Conservation (phyloP, 1,140 invertebrate genomes). For the Araneus ventricosus region DNA sequence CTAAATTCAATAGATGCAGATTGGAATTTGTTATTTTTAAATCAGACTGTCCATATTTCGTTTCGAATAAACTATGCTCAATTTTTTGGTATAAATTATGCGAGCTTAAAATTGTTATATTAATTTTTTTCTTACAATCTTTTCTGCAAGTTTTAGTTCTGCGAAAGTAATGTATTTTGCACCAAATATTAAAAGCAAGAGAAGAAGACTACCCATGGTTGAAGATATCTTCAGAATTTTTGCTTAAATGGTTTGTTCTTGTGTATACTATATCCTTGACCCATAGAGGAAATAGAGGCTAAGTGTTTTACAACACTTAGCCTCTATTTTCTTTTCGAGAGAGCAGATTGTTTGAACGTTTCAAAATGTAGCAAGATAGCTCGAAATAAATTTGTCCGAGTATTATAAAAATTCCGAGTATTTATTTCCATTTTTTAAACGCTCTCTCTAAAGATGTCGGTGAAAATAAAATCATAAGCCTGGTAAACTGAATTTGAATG, state of each 20-base stretch:
- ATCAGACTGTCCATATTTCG: too few relatives aligned
- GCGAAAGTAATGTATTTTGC: conserved; percentile 62
- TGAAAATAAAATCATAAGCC: neutral
- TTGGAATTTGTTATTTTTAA: too few relatives aligned
- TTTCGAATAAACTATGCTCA: too few relatives aligned
- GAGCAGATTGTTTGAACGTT: conserved; percentile 19
- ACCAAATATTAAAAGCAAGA: neutral
- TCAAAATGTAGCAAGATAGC: neutral
- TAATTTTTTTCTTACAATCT: conserved; percentile 42
- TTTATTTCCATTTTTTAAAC: conserved; percentile 8
- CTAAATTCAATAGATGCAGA: too few relatives aligned
- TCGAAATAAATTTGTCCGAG: conserved; percentile 23
- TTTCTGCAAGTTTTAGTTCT: conserved; percentile 56
- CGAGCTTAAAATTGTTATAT: too few relatives aligned
- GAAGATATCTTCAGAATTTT: conserved; percentile 35
- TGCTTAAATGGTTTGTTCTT: conserved; percentile 57
- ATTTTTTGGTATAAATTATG: too few relatives aligned
- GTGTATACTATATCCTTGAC: neutral
- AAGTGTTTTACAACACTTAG: neutral
- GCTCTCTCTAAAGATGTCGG: neutral
- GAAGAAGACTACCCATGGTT: neutral
- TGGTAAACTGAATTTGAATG: conserved; percentile 13
- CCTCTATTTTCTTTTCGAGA: neutral
- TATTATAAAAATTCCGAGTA: conserved; percentile 1
- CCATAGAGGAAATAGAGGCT: too few relatives aligned